Base-by-base conservation (phyloP, 2,797 vertebrate genomes). In the Enteromius treurensis region DNA sequence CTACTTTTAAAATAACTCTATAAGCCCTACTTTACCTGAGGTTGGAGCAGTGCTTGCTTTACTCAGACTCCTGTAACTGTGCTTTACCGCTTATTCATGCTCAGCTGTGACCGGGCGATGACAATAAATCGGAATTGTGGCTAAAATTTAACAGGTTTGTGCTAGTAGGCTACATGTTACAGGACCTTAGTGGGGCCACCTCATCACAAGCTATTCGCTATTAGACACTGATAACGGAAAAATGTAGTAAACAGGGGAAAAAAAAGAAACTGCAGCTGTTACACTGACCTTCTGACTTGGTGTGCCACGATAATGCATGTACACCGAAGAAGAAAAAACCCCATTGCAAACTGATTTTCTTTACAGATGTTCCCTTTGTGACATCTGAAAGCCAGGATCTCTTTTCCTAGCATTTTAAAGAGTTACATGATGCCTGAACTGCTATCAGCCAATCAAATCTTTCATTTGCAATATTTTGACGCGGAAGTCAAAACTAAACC, bases 401-500 rank as follows among this genome's bases (percentile, higher is more conserved):
- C 3, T 11, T 68, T 37, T 23, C 42, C 67, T 60, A 11, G 37
- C 34, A 29, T 71, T 60, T 29, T 11, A 37, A 47, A 40, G 49
- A 58, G 29, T 40, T 42, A 55, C 3, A 7, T 53, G 32, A 49
- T 14, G 1, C 19, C 42, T 64, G 53, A 65, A 49, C 13, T 60
- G 40, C 45, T 32, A 64, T 51, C n/a, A 49, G 68, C 40, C 53
- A 42, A 26, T 70, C 15, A 55, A 55, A 51, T 19, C 49, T 67
- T 19, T 29, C 13, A 4, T 42, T 71, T 64, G 58, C 23, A 58
- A 51, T n/a, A 32, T 51, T 67, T 26, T 68, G 37, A 65, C 5
- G 21, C 45, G 73, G 51, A 82, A 74, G 49, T n/a, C 19, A 15
- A 82, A 23, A 87, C 23, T 29, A 37, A 82, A 86, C 40, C 73